Evolutionary conservation across 2,888 invertebrate genomes (phyloP), one percentile per base, ranked within the genome.

Genomic region (Drosophila prostipennis): DNA sequence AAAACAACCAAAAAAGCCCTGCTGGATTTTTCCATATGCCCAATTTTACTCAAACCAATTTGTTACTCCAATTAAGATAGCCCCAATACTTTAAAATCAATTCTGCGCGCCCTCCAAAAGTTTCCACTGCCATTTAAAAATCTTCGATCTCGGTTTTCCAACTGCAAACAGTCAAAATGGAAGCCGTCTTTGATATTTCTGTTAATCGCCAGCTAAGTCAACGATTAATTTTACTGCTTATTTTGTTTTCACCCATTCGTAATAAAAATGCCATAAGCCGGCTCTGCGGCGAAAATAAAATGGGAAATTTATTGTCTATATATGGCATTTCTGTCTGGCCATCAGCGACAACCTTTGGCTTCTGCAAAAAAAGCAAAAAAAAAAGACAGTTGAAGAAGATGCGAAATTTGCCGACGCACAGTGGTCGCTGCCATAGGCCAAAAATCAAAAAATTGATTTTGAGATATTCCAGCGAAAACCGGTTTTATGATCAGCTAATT

Each of bases 221-320:
- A 56, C 88, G 86, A 82, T 82, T 88, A 82, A 88, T 88, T 82
- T 82, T 69, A 82, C 61, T 76, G 82, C 82, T 88, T 88, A 86
- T 85, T 81, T 80, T 81, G 81, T 81, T 81, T 81, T 74, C 87
- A 81, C 57, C 72, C 64, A 59, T 68, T 57, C 87, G 72, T 59
- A 77, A 76, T 76, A 67, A 81, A 63, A 78, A 65, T 68, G 58
- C 72, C 79, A 73, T 76, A 71, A 82, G 82, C 79, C 69, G 46
- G 49, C 72, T 57, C 29, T 58, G 79, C 80, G 81, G 80, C 68
- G 46, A 77, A 65, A 56, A 82, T 82, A 82, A 82, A 82, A 86
- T 80, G 80, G 61, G 26, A 83, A 87, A 88, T 82, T 82, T 82
- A 82, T 80, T 69, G 86, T 88, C 87, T 64, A 81, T 77, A 78